A percentile compares a stretch with the other conserved stretches of the same genome.
Evolutionary conservation across 2,888 invertebrate species (phyloP).

Genomic region (Scelioninae gen. 1): DNA sequence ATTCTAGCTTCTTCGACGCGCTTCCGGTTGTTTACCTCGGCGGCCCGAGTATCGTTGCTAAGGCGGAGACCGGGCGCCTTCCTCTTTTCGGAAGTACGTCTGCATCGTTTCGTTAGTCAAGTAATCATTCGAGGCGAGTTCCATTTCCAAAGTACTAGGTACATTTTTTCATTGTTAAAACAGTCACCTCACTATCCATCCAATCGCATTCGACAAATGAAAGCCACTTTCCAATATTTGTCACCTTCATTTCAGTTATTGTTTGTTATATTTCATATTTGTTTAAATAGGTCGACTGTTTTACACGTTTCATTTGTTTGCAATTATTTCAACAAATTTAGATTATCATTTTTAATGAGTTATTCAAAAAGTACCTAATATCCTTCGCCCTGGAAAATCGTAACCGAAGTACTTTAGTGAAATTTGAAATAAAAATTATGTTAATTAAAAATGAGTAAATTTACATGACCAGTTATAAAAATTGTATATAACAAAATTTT

Average conservation of each 20-base stretch:
- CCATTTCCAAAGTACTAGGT: conserved; percentile 53
- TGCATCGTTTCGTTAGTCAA: conserved; percentile 67
- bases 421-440: too few relatives aligned
- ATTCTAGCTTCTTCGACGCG: conserved; percentile 95
- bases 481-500: conserved; percentile 49
- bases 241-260: conserved; percentile 2
- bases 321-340: too few relatives aligned
- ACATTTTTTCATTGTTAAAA: conserved; percentile 47
- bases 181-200: conserved; percentile 23
- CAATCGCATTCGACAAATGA: too few relatives aligned
- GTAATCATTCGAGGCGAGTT: conserved; percentile 58
- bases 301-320: too few relatives aligned
- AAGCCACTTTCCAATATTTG: background rate
- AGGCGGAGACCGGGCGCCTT: conserved; percentile 91
- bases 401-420: too few relatives aligned
- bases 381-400: too few relatives aligned
- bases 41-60: conserved; percentile 96
- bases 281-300: too few relatives aligned
- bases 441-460: too few relatives aligned
- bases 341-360: background rate
- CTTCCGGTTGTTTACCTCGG: conserved; percentile 92
- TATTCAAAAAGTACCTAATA: too few relatives aligned
- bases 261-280: too few relatives aligned
- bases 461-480: conserved; percentile 45
- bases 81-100: conserved; percentile 96